Percentiles rank a stretch among this genome's conserved stretches.
These are phyloP conservation scores for Mobula birostris DNA, from an alignment of 2,113 vertebrate genomes.

Conservation along the genomic window DNA sequence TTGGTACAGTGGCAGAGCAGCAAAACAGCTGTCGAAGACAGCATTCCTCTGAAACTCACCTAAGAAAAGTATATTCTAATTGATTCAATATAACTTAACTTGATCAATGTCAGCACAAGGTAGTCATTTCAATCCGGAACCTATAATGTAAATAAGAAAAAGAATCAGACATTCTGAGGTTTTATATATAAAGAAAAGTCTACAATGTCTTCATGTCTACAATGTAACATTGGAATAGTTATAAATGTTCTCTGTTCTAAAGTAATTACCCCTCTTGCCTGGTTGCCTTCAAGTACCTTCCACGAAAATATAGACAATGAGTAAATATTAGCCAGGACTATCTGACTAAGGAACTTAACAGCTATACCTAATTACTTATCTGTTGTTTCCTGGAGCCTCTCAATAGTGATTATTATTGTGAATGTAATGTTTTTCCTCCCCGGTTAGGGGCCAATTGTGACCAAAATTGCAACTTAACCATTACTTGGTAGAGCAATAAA, in stretches of 20 bases:
- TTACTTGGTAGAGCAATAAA: not conserved
- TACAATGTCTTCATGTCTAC: not conserved
- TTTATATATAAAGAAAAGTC: not conserved
- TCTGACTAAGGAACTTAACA: not conserved
- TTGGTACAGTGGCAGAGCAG: not conserved
- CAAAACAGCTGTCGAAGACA: not conserved
- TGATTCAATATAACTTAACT: not conserved
- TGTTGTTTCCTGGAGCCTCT: too few relatives aligned
- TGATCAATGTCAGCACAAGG: conserved; percentile 8
- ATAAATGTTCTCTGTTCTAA: not conserved
- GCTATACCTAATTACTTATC: not conserved
- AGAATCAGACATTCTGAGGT: not conserved
- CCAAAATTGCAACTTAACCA: not conserved
- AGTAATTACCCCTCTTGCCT: not conserved
- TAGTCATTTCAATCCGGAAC: not conserved
- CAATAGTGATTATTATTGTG: not conserved
- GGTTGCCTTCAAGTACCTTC: not conserved
- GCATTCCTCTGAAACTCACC: not conserved
- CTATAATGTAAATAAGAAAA: conserved; percentile 2
- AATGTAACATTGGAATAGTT: not conserved
- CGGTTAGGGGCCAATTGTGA: not conserved
- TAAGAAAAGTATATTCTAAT: conserved; percentile 1
- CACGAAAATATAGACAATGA: not conserved
- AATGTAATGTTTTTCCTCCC: not conserved
- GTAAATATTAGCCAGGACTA: not conserved